Conservation (phyloP, 2,888 invertebrate species). For the Palloptera scutellata region DNA sequence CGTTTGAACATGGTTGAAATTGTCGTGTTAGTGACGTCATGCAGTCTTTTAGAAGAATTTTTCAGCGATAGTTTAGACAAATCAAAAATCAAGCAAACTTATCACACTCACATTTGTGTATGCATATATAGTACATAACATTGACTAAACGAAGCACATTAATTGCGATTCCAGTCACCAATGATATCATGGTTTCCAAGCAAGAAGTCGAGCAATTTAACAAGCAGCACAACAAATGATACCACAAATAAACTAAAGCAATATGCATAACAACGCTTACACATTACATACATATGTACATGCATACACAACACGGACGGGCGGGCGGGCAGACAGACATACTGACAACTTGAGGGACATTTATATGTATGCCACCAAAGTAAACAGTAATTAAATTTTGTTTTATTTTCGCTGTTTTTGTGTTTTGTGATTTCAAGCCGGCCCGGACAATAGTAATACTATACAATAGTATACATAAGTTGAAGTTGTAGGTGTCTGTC, state of each 20-base stretch:
- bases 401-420: too few relatives aligned
- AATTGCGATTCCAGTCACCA: slow-evolving; percentile 26
- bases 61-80: too few relatives aligned
- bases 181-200: slow-evolving; percentile 42
- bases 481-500: too few relatives aligned
- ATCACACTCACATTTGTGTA: not conserved
- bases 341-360: not conserved
- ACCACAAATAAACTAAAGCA: not conserved
- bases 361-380: too few relatives aligned
- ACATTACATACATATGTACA: not conserved
- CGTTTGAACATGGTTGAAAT: too few relatives aligned
- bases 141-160: not conserved
- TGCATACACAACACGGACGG: not conserved
- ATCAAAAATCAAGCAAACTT: not conserved
- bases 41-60: too few relatives aligned
- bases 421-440: too few relatives aligned
- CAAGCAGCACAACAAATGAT: not conserved
- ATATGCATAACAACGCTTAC: not conserved
- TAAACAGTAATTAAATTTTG: too few relatives aligned
- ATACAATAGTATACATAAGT: too few relatives aligned
- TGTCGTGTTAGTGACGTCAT: too few relatives aligned
- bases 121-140: not conserved
- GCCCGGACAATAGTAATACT: too few relatives aligned
- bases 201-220: slow-evolving; percentile 33
- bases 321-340: not conserved